Evolutionary conservation across 2,797 vertebrate species (phyloP).

Genomic region (Coccyzus lansbergi): DNA sequence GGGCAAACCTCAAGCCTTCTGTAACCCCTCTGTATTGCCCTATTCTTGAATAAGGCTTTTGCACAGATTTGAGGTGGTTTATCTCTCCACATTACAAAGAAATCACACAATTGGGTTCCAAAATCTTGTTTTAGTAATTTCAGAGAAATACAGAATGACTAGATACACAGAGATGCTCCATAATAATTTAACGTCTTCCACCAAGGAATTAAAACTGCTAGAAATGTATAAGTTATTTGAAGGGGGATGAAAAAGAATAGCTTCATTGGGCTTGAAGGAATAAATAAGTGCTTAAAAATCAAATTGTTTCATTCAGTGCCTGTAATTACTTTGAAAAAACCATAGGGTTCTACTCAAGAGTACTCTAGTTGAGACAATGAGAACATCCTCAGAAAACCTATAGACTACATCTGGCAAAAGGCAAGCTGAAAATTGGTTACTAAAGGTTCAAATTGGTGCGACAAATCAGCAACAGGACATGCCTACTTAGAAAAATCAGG

Average conservation of each 20-base stretch:
- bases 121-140: background rate
- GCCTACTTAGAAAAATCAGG: background rate
- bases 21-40: background rate
- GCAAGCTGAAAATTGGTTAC: background rate
- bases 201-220: background rate
- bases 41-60: background rate
- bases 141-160: background rate
- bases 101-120: background rate
- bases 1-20: background rate
- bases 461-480: background rate
- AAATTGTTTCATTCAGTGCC: background rate
- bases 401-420: background rate
- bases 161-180: background rate
- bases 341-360: background rate
- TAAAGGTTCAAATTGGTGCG: background rate
- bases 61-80: fast-evolving
- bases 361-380: background rate
- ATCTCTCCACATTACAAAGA: background rate
- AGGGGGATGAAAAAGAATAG: background rate
- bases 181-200: background rate
- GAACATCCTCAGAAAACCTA: background rate
- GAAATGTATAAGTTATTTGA: background rate
- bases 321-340: background rate
- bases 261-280: background rate
- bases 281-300: background rate